phyloP scores from a whole-genome alignment of 2,113 vertebrate genomes.

The Triplophysa siluroides region DNA sequence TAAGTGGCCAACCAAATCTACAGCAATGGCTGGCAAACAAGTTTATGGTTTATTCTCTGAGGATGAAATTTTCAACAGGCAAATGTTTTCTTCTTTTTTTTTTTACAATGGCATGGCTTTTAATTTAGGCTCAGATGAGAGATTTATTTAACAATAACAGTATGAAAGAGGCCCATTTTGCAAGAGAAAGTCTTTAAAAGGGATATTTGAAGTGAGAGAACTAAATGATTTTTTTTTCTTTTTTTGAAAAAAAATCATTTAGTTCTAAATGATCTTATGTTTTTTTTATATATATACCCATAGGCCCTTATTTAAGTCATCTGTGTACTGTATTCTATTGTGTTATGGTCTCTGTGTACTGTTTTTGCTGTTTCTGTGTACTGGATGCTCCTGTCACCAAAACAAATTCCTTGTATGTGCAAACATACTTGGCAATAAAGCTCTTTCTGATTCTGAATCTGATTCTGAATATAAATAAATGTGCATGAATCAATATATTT shows the following conservation, averaged over 20 bases:
- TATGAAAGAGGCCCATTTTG: background rate
- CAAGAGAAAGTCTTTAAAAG: background rate
- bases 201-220: background rate
- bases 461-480: background rate
- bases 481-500: background rate
- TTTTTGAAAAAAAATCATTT: too few species aligned
- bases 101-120: slow-evolving; percentile 2
- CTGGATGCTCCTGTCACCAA: too few species aligned
- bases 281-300: too few species aligned
- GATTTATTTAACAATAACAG: background rate
- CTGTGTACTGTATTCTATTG: too few species aligned
- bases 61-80: slow-evolving; percentile 5
- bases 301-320: too few species aligned
- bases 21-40: background rate
- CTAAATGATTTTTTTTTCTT: too few species aligned
- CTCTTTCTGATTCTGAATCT: too few species aligned
- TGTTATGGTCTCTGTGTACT: too few species aligned
- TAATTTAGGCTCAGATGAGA: background rate
- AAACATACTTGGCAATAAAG: too few species aligned
- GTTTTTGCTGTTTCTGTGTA: too few species aligned
- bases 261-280: too few species aligned
- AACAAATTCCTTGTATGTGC: too few species aligned
- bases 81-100: background rate
- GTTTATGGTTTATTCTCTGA: slow-evolving; percentile 3
- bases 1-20: slow-evolving; percentile 13